Evolutionary conservation across 1,140 invertebrate species (phyloP).

Genomic region (Papilio aristodemus): DNA sequence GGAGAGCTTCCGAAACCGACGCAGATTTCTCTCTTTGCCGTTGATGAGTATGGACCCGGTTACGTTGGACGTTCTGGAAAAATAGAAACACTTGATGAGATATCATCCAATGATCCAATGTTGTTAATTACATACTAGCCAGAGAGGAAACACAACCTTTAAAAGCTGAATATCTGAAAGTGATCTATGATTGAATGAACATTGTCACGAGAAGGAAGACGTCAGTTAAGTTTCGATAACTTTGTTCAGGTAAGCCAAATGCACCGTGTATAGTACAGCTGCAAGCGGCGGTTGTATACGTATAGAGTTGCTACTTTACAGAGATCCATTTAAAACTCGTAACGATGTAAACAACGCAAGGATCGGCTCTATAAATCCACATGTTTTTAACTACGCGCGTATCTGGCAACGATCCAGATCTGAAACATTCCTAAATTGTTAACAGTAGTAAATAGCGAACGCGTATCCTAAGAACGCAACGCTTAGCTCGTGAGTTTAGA

Average conservation of each 20-base stretch:
- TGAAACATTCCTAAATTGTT: conserved; percentile 39
- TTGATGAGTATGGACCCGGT: conserved; percentile 91
- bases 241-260: neutral
- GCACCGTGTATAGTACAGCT: neutral
- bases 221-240: neutral
- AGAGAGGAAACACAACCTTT: too few relatives aligned
- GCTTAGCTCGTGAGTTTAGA: neutral
- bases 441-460: conserved; percentile 29
- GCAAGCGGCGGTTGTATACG: neutral
- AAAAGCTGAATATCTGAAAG: too few relatives aligned
- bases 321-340: conserved; percentile 33
- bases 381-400: conserved; percentile 5
- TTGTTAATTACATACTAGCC: too few relatives aligned
- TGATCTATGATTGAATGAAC: too few relatives aligned
- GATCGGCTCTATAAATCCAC: conserved; percentile 10
- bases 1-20: conserved; percentile 94
- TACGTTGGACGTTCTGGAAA: conserved; percentile 86
- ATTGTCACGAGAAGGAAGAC: too few relatives aligned
- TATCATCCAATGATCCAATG: neutral
- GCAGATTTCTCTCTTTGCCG: conserved; percentile 90
- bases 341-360: neutral
- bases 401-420: conserved; percentile 38
- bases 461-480: conserved; percentile 2
- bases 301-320: neutral
- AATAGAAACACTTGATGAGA: neutral